A percentile compares a stretch with the other conserved stretches of the same genome.
phyloP scores from a whole-genome alignment of 2,888 invertebrate species.

The Heliothis peltigera region DNA sequence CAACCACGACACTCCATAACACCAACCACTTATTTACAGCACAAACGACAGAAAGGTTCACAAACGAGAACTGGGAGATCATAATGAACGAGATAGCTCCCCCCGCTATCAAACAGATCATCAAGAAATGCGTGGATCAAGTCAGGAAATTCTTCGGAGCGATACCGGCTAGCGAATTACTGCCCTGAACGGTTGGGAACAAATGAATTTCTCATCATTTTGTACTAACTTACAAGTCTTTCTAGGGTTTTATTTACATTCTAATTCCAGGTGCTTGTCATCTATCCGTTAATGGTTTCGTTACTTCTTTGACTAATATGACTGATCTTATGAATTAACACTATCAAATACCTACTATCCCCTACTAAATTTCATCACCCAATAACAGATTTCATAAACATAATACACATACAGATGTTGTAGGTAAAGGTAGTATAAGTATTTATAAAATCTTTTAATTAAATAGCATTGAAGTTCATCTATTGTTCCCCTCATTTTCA shows the following conservation, averaged over 20 bases:
- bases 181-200: constrained; percentile 76
- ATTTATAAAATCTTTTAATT: too few species aligned
- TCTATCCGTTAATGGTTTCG: not conserved
- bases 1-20: constrained; percentile 45
- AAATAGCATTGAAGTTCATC: too few species aligned
- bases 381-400: too few species aligned
- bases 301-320: too few species aligned
- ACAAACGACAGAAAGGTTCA: constrained; percentile 80
- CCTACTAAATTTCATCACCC: too few species aligned
- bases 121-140: constrained; percentile 78
- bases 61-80: constrained; percentile 85
- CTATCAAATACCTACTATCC: too few species aligned
- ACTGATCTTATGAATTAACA: too few species aligned
- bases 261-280: not conserved
- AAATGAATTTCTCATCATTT: constrained; percentile 11
- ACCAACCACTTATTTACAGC: constrained; percentile 76
- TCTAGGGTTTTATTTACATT: not conserved
- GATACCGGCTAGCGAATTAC: constrained; percentile 74
- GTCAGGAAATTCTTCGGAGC: constrained; percentile 77
- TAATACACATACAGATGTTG: too few species aligned
- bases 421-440: too few species aligned
- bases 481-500: too few species aligned
- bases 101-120: constrained; percentile 81
- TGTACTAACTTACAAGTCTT: constrained; percentile 18
- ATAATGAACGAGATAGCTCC: constrained; percentile 87